Percentiles rank a stretch among this genome's conserved stretches.
These are phyloP conservation scores for Hypercompe scribonia DNA, from an alignment of 2,888 invertebrate genomes.

Conservation along the genomic window DNA sequence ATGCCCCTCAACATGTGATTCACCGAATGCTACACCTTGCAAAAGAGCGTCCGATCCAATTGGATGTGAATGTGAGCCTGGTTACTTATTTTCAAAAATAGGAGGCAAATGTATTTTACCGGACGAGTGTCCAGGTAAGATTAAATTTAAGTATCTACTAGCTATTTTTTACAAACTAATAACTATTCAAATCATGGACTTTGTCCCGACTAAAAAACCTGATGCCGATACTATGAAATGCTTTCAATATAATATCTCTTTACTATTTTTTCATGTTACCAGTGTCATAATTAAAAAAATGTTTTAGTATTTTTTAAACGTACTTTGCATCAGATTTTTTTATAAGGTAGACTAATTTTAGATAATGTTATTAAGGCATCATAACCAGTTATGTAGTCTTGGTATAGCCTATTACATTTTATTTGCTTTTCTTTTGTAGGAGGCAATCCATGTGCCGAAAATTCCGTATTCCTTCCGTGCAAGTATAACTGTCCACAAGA, in stretches of 20 bases:
- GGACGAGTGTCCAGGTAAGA: conserved; percentile 60
- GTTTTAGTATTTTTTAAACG: not conserved
- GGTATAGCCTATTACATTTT: not conserved
- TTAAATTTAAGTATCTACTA: not conserved
- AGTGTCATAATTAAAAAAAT: too few relatives aligned
- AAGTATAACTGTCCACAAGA: conserved; percentile 45
- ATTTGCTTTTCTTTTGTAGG: conserved; percentile 31
- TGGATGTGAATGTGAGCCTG: conserved; percentile 61
- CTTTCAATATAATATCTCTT: not conserved
- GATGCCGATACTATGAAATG: not conserved
- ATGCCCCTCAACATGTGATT: conserved; percentile 59
- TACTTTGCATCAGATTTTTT: not conserved
- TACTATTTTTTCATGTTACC: too few relatives aligned
- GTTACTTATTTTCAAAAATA: conserved; percentile 47
- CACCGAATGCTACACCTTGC: conserved; percentile 53
- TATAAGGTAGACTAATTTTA: not conserved
- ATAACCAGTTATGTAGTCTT: too few relatives aligned
- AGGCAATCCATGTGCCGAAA: conserved; percentile 56
- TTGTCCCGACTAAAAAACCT: not conserved
- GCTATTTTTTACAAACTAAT: not conserved
- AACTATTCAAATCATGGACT: not conserved
- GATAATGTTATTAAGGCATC: not conserved
- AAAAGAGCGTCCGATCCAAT: conserved; percentile 46
- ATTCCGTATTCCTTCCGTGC: conserved; percentile 51
- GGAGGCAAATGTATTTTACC: conserved; percentile 56